Percentiles rank a stretch among this genome's conserved stretches.
phyloP scores from a whole-genome alignment of 2,888 invertebrate species.

The Barypeithes pellucidus region DNA sequence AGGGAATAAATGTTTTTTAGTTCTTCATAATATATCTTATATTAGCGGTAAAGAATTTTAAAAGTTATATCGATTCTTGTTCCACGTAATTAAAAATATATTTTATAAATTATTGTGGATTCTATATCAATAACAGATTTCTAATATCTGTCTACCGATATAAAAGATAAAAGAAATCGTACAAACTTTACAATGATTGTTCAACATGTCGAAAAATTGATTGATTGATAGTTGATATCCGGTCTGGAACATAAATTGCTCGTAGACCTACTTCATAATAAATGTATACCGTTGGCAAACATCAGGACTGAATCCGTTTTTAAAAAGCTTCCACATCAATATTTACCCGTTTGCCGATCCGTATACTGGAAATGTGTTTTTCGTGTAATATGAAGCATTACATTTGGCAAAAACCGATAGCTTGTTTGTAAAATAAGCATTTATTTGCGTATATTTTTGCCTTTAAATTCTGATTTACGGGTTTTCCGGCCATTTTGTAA shows the following conservation, averaged over 20 bases:
- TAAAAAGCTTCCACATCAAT: conserved; percentile 38
- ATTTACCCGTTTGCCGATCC: conserved; percentile 34
- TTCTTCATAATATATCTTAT: no score
- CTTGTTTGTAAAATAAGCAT: conserved; percentile 31
- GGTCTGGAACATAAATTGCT: conserved; percentile 36
- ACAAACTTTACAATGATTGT: conserved; percentile 21
- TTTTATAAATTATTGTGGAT: not conserved
- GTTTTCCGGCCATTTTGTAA: conserved; percentile 12
- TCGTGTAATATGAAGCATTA: conserved; percentile 43
- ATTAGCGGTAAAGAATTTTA: no score
- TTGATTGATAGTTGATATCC: conserved; percentile 29
- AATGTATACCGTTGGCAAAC: conserved; percentile 39
- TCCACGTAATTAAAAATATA: no score
- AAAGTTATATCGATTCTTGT: no score
- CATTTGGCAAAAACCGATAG: conserved; percentile 37
- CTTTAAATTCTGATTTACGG: conserved; percentile 18
- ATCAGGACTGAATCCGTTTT: conserved; percentile 33
- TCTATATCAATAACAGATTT: not conserved
- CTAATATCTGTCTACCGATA: not conserved
- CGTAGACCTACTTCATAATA: conserved; percentile 36
- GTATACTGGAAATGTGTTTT: conserved; percentile 43
- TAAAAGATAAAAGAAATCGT: not conserved
- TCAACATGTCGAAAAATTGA: conserved; percentile 21
- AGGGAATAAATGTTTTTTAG: no score
- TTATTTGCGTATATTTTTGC: conserved; percentile 27